These are phyloP conservation scores for Enteromius argenteus DNA, from an alignment of 2,797 vertebrate genomes.

Conservation along the genomic window DNA sequence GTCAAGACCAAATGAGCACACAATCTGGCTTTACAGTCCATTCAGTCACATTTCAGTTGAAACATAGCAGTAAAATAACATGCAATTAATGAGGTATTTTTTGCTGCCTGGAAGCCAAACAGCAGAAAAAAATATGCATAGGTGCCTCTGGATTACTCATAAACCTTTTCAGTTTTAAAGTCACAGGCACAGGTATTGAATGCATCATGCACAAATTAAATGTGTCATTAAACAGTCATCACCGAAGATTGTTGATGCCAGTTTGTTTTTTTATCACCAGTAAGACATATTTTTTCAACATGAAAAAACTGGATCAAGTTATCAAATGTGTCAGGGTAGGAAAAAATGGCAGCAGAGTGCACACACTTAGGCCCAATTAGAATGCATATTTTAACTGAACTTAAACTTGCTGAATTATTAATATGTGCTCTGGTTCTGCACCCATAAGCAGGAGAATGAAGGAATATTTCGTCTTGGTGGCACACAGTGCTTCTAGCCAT, in stretches of 20 bases:
- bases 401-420: slow-evolving; percentile 77
- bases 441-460: slow-evolving; percentile 26
- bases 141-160: background rate
- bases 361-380: slow-evolving; percentile 77
- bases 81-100: background rate
- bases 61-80: background rate
- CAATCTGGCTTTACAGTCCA: background rate
- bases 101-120: background rate
- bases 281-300: slow-evolving; percentile 4
- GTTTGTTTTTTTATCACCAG: background rate
- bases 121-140: background rate
- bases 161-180: background rate
- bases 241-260: background rate
- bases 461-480: slow-evolving; percentile 66
- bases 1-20: background rate
- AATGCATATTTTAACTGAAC: slow-evolving; percentile 77
- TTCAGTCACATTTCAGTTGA: slow-evolving; percentile 11
- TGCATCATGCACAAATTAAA: slow-evolving; percentile 6
- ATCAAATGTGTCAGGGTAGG: slow-evolving; percentile 68
- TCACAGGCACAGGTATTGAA: background rate
- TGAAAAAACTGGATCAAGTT: slow-evolving; percentile 48
- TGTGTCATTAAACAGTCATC: background rate
- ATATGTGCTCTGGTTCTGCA: slow-evolving; percentile 61
- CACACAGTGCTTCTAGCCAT: slow-evolving; percentile 67
- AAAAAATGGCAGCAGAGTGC: slow-evolving; percentile 61